A percentile compares a stretch with the other conserved stretches of the same genome.
phyloP scores from a whole-genome alignment of 2,888 invertebrate species.

The Tenthredo mesomela region DNA sequence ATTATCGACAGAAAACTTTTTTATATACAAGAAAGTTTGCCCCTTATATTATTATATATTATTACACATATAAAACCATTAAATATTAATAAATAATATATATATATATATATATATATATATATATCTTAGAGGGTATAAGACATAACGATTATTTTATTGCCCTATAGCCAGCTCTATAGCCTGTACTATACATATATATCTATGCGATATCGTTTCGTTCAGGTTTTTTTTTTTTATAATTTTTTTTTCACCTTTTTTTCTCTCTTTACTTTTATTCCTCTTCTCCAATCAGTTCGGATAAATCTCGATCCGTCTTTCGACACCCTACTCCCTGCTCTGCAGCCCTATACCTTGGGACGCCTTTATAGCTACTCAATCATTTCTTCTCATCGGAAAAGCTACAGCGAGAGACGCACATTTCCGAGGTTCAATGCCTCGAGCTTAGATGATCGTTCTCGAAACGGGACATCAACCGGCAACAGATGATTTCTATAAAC shows the following conservation, averaged over 20 bases:
- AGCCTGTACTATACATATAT: neutral
- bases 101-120: too few relatives aligned
- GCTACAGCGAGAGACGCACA: neutral
- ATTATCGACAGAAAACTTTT: conserved; percentile 13
- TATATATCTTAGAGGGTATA: neutral
- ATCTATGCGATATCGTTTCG: neutral
- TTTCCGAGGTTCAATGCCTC: neutral
- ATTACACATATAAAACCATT: neutral
- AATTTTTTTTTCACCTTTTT: neutral
- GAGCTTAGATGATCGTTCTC: neutral
- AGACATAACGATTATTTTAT: neutral
- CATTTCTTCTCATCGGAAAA: conserved; percentile 23
- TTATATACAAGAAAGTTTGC: neutral
- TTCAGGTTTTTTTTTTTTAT: neutral
- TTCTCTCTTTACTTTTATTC: neutral
- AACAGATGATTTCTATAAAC: conserved; percentile 8
- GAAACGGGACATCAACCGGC: conserved; percentile 12
- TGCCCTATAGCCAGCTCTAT: too few relatives aligned
- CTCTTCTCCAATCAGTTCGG: conserved; percentile 1
- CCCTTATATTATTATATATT: neutral
- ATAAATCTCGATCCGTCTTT: conserved; percentile 26
- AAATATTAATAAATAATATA: conserved; percentile 1
- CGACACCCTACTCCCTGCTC: conserved; percentile 1
- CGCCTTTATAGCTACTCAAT: conserved; percentile 30
- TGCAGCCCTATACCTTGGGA: neutral